A percentile compares a stretch with the other conserved stretches of the same genome.
Evolutionary conservation across 2,888 invertebrate genomes (phyloP).

Genomic region (Drosophila pegasa): DNA sequence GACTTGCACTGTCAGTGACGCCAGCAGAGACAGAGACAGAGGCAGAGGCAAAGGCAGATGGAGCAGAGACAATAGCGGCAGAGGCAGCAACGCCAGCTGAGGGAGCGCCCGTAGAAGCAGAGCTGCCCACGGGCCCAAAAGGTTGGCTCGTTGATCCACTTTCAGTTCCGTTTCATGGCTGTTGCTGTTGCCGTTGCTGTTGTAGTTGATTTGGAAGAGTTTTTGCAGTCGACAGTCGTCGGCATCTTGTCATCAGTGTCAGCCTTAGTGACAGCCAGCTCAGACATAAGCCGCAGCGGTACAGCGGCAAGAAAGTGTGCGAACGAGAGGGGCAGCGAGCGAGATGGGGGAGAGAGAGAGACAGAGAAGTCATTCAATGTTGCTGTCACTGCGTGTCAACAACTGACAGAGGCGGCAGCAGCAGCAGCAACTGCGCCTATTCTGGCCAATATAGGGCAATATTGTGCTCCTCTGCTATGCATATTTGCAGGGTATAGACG

Average conservation of each 20-base stretch:
- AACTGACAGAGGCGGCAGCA: slow-evolving; percentile 32
- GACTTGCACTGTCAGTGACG: slow-evolving; percentile 44
- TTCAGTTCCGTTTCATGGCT: slow-evolving; percentile 44
- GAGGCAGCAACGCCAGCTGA: not conserved
- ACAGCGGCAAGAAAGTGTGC: not conserved
- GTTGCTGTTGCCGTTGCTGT: not conserved
- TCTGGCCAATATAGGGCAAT: slow-evolving; percentile 10
- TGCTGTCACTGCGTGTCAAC: slow-evolving; percentile 55
- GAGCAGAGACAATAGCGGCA: slow-evolving; percentile 5
- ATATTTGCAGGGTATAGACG: not conserved
- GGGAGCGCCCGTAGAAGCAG: slow-evolving; percentile 3
- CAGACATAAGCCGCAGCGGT: slow-evolving; percentile 9
- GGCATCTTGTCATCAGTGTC: slow-evolving; percentile 61
- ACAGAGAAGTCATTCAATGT: slow-evolving; percentile 33
- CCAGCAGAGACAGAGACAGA: slow-evolving; percentile 9
- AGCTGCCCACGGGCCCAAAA: slow-evolving; percentile 44
- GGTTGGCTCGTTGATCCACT: slow-evolving; percentile 55
- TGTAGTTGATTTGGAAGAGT: slow-evolving; percentile 32
- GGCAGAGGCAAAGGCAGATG: not conserved
- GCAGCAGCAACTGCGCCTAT: slow-evolving; percentile 23
- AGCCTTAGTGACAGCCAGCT: slow-evolving; percentile 50
- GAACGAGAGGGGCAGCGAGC: slow-evolving; percentile 3
- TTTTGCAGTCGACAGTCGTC: slow-evolving; percentile 29
- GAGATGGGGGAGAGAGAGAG: slow-evolving; percentile 1
- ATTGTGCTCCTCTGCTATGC: slow-evolving; percentile 1